Evolutionary conservation across 2,113 vertebrate genomes (phyloP).

Genomic region (Rhagologus leucostigma): DNA sequence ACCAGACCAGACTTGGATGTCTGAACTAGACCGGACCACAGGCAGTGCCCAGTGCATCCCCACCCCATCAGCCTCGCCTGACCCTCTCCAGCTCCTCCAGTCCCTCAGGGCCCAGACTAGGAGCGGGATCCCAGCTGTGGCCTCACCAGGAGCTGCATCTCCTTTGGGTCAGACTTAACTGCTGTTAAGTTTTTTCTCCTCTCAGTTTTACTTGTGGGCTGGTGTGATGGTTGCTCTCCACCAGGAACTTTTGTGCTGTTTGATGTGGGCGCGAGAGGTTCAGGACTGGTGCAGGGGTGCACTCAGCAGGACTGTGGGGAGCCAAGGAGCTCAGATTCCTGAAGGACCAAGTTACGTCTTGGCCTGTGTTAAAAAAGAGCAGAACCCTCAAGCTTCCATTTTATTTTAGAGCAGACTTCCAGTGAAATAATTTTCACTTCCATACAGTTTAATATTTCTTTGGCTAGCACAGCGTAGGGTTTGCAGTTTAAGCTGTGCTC

Average conservation of each 20-base stretch:
- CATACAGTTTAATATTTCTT: neutral
- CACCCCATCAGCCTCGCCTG: neutral
- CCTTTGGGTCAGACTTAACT: neutral
- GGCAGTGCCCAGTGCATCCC: neutral
- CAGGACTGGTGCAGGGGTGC: neutral
- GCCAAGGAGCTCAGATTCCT: neutral
- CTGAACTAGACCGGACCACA: neutral
- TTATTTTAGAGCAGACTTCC: neutral
- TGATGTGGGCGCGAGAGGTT: neutral
- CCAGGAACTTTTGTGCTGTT: neutral
- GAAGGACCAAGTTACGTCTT: neutral
- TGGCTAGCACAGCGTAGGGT: neutral
- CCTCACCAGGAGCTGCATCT: neutral
- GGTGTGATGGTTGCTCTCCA: neutral
- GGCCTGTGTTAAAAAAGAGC: neutral
- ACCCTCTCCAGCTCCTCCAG: neutral
- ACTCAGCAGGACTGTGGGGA: neutral
- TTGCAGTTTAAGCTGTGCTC: neutral
- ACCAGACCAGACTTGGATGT: neutral
- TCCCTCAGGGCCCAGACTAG: neutral
- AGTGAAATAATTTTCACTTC: neutral
- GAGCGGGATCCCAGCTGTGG: neutral
- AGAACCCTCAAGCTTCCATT: neutral
- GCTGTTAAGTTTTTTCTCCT: neutral
- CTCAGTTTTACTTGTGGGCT: neutral